phyloP scores from a whole-genome alignment of 2,888 invertebrate genomes.

The Thelaira solivaga region DNA sequence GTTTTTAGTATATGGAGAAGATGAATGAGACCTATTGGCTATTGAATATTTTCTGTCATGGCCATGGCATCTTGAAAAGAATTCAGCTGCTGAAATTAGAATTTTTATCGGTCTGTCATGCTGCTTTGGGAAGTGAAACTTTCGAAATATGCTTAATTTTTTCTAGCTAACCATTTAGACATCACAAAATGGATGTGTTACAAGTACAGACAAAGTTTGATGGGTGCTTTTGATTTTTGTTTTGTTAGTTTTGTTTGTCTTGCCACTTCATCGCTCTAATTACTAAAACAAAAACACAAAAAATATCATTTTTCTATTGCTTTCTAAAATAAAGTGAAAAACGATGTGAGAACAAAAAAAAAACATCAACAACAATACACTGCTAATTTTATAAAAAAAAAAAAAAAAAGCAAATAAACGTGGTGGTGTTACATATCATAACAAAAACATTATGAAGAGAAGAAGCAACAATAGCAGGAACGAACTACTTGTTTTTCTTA shows the following conservation, averaged over 20 bases:
- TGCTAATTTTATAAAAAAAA: conserved; percentile 20
- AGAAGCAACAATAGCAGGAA: not conserved
- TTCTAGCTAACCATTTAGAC: too few relatives aligned
- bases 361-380: not conserved
- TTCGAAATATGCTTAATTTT: too few relatives aligned
- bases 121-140: too few relatives aligned
- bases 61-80: too few relatives aligned
- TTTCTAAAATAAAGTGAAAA: not conserved
- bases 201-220: not conserved
- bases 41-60: too few relatives aligned
- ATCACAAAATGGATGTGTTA: too few relatives aligned
- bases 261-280: conserved; percentile 13
- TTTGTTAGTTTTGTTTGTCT: not conserved
- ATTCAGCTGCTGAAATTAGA: too few relatives aligned
- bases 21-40: too few relatives aligned
- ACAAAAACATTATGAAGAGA: not conserved
- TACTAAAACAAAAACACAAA: not conserved
- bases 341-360: not conserved
- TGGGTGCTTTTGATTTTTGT: not conserved
- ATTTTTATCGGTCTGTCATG: too few relatives aligned
- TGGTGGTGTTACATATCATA: not conserved
- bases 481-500: not conserved
- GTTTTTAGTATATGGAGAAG: too few relatives aligned
- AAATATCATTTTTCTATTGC: not conserved
- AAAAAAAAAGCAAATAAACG: not conserved